Conservation (phyloP, 2,888 invertebrate species). For the Trichopria drosophilae region DNA sequence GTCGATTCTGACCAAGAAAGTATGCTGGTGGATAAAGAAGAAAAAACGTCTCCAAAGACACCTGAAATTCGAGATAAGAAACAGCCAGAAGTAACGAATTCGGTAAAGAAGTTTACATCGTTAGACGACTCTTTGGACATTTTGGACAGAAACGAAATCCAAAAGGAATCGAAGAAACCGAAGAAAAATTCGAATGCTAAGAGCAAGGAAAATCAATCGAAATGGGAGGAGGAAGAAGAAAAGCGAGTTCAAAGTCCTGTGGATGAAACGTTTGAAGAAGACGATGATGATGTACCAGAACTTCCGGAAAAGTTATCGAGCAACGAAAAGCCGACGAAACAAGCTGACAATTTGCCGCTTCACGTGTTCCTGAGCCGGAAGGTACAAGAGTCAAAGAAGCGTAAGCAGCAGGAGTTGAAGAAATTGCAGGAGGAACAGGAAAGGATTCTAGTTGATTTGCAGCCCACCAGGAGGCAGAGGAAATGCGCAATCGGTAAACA, state of each 20-base stretch:
- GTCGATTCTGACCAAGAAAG: slow-evolving; percentile 49
- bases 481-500: slow-evolving; percentile 81
- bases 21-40: slow-evolving; percentile 14
- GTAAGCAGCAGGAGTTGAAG: slow-evolving; percentile 47
- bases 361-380: slow-evolving; percentile 53
- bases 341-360: slow-evolving; percentile 52
- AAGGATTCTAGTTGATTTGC: slow-evolving; percentile 48
- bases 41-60: slow-evolving; percentile 6
- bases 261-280: slow-evolving; percentile 41
- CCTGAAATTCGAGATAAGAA: too few relatives aligned
- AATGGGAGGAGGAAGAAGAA: slow-evolving; percentile 11
- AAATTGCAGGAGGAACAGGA: slow-evolving; percentile 47
- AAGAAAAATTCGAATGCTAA: slow-evolving; percentile 16
- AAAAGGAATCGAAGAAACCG: slow-evolving; percentile 1
- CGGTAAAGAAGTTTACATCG: too few relatives aligned
- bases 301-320: slow-evolving; percentile 56
- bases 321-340: slow-evolving; percentile 51
- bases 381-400: slow-evolving; percentile 53
- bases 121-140: too few relatives aligned
- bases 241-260: slow-evolving; percentile 2
- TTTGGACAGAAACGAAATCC: too few relatives aligned
- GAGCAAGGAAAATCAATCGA: slow-evolving; percentile 2
- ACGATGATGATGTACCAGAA: slow-evolving; percentile 49
- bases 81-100: background rate
- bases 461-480: slow-evolving; percentile 62